Evolutionary conservation across 2,113 vertebrate species (phyloP), one percentile per base, ranked within the genome.

Genomic region (Gallinago jamesoni): DNA sequence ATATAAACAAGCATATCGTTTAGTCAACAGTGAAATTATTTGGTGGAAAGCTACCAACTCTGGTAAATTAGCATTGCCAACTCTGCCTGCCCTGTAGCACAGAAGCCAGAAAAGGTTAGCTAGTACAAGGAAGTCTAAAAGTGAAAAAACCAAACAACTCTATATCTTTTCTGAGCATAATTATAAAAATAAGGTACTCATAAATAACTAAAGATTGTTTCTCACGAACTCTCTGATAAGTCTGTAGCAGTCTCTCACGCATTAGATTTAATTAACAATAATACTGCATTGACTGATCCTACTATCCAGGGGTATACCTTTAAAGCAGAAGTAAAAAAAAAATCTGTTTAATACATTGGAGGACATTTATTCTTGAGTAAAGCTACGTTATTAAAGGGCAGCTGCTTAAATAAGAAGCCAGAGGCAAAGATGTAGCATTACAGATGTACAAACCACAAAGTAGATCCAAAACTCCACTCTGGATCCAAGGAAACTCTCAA

Each of bases 21-120:
- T 86, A 67, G 66, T 91, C 89, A 89, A 48, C 45, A 62, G 60
- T 84, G 87, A 78, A 89, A 96, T 57, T 73, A 87, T 81, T 94
- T 50, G 33, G 82, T 77, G 74, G 87, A 69, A 90, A 70, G 63
- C 86, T 89, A 95, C 62, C 45, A 73, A 9, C 17, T 79, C 33
- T 0, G 1, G n/a, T 48, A 73, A 73, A 60, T 7, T 39, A 76
- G 73, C 2, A 7, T 53, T 89, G 91, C 35, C 76, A 89, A 43
- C 35, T 57, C 87, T 73, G 45, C 48, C 62, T 73, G 67, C 53
- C 53, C 67, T 64, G 28, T 14, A 60, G 89, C 53, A 73, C 55
- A 85, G 77, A 50, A 91, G 67, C 30, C 35, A 88, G 80, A 90
- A 75, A 84, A 74, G 3, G 7, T 39, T 76, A 47, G 59, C 25